Percentiles rank a stretch among this genome's conserved stretches.
Evolutionary conservation across 2,888 invertebrate genomes (phyloP).

Genomic region (Thera britannica): DNA sequence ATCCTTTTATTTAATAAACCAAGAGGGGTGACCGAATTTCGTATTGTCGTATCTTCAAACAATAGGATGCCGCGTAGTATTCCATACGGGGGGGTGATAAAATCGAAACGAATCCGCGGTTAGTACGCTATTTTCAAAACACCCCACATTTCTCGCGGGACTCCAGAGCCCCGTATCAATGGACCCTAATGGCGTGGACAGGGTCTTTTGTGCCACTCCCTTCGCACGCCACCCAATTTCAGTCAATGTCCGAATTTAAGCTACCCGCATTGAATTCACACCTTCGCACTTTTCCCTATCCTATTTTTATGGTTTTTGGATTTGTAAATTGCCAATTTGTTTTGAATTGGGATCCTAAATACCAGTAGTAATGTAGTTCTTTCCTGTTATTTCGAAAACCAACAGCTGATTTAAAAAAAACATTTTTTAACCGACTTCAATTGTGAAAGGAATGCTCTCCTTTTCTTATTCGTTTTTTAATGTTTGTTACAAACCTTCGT

Average conservation of each 20-base stretch:
- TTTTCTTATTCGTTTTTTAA: too few relatives aligned
- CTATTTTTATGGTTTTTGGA: conserved; percentile 22
- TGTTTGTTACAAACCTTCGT: too few relatives aligned
- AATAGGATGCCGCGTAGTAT: conserved; percentile 22
- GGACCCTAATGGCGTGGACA: conserved; percentile 71
- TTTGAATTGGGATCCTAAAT: background rate
- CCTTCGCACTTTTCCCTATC: conserved; percentile 48
- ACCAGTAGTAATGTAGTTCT: background rate
- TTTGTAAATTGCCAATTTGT: conserved; percentile 23
- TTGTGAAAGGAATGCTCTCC: too few relatives aligned
- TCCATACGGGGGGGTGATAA: conserved; percentile 18
- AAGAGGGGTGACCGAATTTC: conserved; percentile 25
- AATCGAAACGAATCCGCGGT: conserved; percentile 47
- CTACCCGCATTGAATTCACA: conserved; percentile 56
- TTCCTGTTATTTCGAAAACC: background rate
- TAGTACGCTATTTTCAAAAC: conserved; percentile 51
- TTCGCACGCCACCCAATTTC: conserved; percentile 50
- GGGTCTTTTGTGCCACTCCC: conserved; percentile 49
- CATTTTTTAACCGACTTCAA: too few relatives aligned
- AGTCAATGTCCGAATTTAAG: conserved; percentile 60
- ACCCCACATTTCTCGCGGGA: conserved; percentile 63
- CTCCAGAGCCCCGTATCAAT: conserved; percentile 61
- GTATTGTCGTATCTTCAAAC: conserved; percentile 24
- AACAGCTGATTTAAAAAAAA: too few relatives aligned
- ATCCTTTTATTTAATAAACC: conserved; percentile 18